Evolutionary conservation across 2,888 invertebrate genomes (phyloP), one percentile per base, ranked within the genome.

Genomic region (Psylliodes chrysocephalus): DNA sequence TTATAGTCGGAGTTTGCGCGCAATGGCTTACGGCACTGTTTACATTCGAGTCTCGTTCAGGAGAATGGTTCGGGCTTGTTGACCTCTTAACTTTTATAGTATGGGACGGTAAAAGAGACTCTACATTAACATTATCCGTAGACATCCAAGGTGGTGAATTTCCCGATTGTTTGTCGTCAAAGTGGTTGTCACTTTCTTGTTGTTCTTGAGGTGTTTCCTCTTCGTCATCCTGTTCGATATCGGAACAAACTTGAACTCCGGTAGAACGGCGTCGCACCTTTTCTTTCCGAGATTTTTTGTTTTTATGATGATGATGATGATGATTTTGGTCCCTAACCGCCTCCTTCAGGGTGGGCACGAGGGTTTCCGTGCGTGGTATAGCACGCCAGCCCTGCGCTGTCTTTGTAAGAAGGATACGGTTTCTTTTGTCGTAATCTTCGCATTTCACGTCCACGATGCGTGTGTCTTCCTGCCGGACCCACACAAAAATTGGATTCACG

Each of bases 341-440:
- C 72, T 83, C 84, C 83, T 83, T 78, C 78, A 77, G 75, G 73
- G 76, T 75, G 69, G 81, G 81, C 81, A 78, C 86, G 82, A 77
- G 84, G 78, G 85, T 86, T 79, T 90, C 90, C 52, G 93, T 93
- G 75, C 91, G 87, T 74, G 93, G 93, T 83, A 91, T 91, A 63
- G 91, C 91, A 64, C 91, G 88, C 94, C 93, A 93, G 75, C 93
- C 93, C 80, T 87, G 86, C 42, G 91, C 86, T 17, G 93, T 93
- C 80, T 93, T 93, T 72, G 92, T 91, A 79, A 94, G 85, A 76
- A 91, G 89, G 77, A 94, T 91, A 66, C 93, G 91, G 84, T 94
- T 94, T 64, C 92, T 86, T 81, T 91, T 89, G 85, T 94, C 93
- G 86, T 93, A 93, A 81, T 94, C 93, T 83, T 94, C 94, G 84